phyloP scores from a whole-genome alignment of 2,113 vertebrate genomes.

The Rhinichthys klamathensis region DNA sequence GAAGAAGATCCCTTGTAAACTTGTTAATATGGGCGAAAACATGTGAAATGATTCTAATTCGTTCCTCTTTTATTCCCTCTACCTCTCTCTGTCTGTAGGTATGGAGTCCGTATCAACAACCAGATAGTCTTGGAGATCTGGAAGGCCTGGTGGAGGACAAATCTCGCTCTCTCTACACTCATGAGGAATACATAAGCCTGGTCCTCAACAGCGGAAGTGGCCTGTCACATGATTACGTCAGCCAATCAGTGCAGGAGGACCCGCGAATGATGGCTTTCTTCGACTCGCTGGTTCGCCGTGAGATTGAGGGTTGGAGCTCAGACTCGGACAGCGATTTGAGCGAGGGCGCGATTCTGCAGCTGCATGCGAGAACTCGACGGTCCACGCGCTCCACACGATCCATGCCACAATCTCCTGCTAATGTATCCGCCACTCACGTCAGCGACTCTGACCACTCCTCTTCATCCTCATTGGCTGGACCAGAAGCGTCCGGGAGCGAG shows the following conservation, averaged over 20 bases:
- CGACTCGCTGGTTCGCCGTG: slow-evolving; percentile 93
- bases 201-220: slow-evolving; percentile 97
- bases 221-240: slow-evolving; percentile 95
- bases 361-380: slow-evolving; percentile 88
- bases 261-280: slow-evolving; percentile 99
- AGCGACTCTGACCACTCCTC: slow-evolving; percentile 87
- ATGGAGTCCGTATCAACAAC: slow-evolving; percentile 98
- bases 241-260: slow-evolving; percentile 96
- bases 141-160: slow-evolving; percentile 93
- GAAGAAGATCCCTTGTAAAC: background rate
- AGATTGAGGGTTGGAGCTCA: slow-evolving; percentile 98
- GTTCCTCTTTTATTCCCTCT: background rate
- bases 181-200: slow-evolving; percentile 97
- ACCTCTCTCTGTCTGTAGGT: slow-evolving; percentile 72
- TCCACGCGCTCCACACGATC: slow-evolving; percentile 62
- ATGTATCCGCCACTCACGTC: slow-evolving; percentile 49
- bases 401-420: slow-evolving; percentile 20
- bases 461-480: slow-evolving; percentile 77
- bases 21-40: background rate
- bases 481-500: slow-evolving; percentile 62
- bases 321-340: slow-evolving; percentile 94
- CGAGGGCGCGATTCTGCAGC: slow-evolving; percentile 94
- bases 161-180: slow-evolving; percentile 94
- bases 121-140: slow-evolving; percentile 90
- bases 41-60: background rate